Conservation (phyloP, 2,888 invertebrate species). For the Glyphotaelius pellucidus region DNA sequence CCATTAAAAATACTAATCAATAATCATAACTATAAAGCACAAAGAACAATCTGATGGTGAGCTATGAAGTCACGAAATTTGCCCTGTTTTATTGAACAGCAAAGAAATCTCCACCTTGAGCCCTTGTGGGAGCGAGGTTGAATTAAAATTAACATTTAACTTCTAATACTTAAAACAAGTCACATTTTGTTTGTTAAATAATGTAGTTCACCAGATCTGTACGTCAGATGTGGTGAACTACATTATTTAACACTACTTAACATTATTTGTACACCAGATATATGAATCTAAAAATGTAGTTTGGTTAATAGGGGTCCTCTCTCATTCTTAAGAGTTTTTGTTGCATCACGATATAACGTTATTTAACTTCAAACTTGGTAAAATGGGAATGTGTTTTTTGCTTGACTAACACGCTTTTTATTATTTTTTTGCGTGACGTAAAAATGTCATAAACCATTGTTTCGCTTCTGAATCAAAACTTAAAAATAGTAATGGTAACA, state of each 20-base stretch:
- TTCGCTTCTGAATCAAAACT: background rate
- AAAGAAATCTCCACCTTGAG: background rate
- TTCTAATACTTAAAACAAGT: background rate
- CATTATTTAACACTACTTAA: too few relatives aligned
- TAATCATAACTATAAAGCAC: background rate
- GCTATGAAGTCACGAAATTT: background rate
- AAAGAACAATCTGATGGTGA: background rate
- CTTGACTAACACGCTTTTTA: background rate
- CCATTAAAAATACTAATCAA: too few relatives aligned
- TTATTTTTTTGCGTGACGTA: background rate
- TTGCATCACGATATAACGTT: background rate
- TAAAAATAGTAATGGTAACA: background rate
- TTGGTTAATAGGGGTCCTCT: background rate
- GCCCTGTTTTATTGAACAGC: too few relatives aligned
- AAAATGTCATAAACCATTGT: background rate
- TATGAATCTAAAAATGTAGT: background rate
- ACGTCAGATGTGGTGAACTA: too few relatives aligned
- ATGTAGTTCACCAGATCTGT: background rate
- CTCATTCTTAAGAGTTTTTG: background rate
- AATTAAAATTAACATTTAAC: too few relatives aligned
- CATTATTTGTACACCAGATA: too few relatives aligned
- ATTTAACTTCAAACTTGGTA: background rate
- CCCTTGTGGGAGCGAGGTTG: background rate
- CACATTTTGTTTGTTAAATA: background rate
- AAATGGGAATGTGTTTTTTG: background rate